These are phyloP conservation scores for Lithophane semibrunnea DNA, from an alignment of 2,888 invertebrate species.

Conservation along the genomic window DNA sequence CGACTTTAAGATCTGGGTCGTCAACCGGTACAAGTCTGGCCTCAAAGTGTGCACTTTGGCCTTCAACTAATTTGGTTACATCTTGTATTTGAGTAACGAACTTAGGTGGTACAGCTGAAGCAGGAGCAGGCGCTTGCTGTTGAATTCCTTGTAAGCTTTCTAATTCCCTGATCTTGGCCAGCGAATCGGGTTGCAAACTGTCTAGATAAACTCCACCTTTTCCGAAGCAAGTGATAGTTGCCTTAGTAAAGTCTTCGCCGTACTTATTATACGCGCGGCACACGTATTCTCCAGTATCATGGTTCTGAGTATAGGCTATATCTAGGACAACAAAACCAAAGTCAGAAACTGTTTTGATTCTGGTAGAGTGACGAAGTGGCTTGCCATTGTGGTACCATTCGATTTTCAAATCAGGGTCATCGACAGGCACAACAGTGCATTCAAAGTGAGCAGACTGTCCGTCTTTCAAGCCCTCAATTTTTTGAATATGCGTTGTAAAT, in stretches of 20 bases:
- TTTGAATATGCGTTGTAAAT: slow-evolving; percentile 97
- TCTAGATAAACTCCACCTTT: slow-evolving; percentile 96
- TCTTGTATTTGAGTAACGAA: slow-evolving; percentile 97
- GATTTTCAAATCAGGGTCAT: slow-evolving; percentile 97
- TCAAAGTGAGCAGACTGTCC: slow-evolving; percentile 98
- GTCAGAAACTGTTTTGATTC: slow-evolving; percentile 98
- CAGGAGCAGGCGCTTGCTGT: slow-evolving; percentile 91
- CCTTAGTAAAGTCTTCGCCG: slow-evolving; percentile 96
- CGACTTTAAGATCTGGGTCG: slow-evolving; percentile 98
- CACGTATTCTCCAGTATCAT: slow-evolving; percentile 98
- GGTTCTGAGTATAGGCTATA: slow-evolving; percentile 97
- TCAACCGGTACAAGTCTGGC: slow-evolving; percentile 97
- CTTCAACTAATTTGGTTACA: slow-evolving; percentile 96
- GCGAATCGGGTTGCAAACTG: slow-evolving; percentile 96
- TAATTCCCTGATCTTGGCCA: slow-evolving; percentile 96
- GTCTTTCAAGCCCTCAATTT: slow-evolving; percentile 95
- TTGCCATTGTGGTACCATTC: slow-evolving; percentile 99
- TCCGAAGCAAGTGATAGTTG: slow-evolving; percentile 95
- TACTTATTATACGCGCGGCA: slow-evolving; percentile 98
- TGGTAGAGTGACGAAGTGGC: slow-evolving; percentile 96
- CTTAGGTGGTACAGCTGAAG: slow-evolving; percentile 95
- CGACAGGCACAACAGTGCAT: slow-evolving; percentile 97
- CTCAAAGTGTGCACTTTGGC: slow-evolving; percentile 98
- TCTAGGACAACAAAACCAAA: slow-evolving; percentile 98
- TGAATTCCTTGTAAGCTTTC: slow-evolving; percentile 94